Conservation (phyloP, 1,140 invertebrate genomes). For the Phenacoccus solenopsis region DNA sequence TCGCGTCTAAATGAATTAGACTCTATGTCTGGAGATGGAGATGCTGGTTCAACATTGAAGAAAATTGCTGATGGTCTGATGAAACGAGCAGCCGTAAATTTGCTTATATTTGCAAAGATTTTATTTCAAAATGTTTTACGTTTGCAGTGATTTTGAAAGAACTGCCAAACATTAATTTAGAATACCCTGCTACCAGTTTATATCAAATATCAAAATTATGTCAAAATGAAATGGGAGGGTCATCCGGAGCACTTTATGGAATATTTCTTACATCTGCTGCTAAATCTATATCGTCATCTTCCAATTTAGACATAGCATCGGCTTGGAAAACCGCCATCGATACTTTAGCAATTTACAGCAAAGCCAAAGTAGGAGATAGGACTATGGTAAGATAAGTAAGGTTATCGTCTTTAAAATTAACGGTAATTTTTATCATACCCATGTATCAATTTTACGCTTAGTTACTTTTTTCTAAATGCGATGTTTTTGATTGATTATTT, state of each 20-base stretch:
- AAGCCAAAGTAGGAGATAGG: conserved; percentile 56
- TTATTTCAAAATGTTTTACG: too few relatives aligned
- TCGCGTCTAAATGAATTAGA: conserved; percentile 54
- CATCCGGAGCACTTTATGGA: conserved; percentile 56
- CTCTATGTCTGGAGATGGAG: conserved; percentile 63
- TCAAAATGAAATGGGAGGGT: conserved; percentile 53
- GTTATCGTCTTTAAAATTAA: too few relatives aligned
- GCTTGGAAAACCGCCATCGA: conserved; percentile 40
- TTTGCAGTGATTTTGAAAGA: neutral
- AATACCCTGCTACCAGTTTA: conserved; percentile 38
- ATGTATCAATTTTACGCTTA: neutral
- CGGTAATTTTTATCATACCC: neutral
- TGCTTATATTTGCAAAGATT: too few relatives aligned
- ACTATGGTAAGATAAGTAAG: conserved; percentile 60
- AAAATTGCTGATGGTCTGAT: conserved; percentile 44
- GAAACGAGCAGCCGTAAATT: too few relatives aligned
- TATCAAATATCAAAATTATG: conserved; percentile 43
- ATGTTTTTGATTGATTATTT: neutral
- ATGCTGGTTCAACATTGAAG: conserved; percentile 61
- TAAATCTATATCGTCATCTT: conserved; percentile 25
- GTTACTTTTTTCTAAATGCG: neutral
- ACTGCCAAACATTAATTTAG: conserved; percentile 28
- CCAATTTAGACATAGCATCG: conserved; percentile 35
- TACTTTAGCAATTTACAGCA: conserved; percentile 54
- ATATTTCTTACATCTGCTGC: conserved; percentile 51